A percentile compares a stretch with the other conserved stretches of the same genome.
Conservation (phyloP, 2,888 invertebrate species). For the Apoda limacodes region DNA sequence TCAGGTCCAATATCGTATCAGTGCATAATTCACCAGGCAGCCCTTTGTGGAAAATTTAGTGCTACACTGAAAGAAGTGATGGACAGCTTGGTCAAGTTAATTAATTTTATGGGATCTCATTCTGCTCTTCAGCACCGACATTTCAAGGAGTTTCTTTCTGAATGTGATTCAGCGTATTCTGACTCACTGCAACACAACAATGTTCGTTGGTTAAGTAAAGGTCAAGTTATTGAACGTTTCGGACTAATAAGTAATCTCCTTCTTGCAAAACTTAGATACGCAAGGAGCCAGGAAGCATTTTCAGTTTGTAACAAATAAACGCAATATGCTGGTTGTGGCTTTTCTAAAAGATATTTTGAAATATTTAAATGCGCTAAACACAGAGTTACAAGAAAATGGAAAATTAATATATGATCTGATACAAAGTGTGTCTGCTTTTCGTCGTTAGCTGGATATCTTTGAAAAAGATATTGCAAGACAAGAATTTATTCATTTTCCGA, state of each 20-base stretch:
- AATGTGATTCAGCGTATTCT: too few species aligned
- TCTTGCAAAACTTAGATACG: constrained; percentile 18
- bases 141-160: too few species aligned
- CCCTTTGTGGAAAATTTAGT: too few species aligned
- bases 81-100: too few species aligned
- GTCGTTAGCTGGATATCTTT: constrained; percentile 18
- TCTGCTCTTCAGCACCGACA: too few species aligned
- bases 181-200: too few species aligned
- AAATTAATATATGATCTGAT: constrained; percentile 19
- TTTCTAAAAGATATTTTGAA: constrained; percentile 17
- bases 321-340: constrained; percentile 18
- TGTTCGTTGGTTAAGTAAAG: too few species aligned
- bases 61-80: too few species aligned
- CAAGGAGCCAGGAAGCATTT: constrained; percentile 21
- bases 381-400: constrained; percentile 16
- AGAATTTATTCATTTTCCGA: constrained; percentile 22
- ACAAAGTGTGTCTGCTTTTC: constrained; percentile 17
- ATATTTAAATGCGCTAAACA: constrained; percentile 19
- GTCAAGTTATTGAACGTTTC: constrained; percentile 17
- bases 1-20: too few species aligned
- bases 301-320: constrained; percentile 16
- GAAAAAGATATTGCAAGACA: constrained; percentile 20
- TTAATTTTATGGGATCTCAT: too few species aligned
- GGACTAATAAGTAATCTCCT: constrained; percentile 21
- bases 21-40: too few species aligned